A percentile compares a stretch with the other conserved stretches of the same genome.
Evolutionary conservation across 2,888 invertebrate genomes (phyloP).

Genomic region (Cantharis rustica): DNA sequence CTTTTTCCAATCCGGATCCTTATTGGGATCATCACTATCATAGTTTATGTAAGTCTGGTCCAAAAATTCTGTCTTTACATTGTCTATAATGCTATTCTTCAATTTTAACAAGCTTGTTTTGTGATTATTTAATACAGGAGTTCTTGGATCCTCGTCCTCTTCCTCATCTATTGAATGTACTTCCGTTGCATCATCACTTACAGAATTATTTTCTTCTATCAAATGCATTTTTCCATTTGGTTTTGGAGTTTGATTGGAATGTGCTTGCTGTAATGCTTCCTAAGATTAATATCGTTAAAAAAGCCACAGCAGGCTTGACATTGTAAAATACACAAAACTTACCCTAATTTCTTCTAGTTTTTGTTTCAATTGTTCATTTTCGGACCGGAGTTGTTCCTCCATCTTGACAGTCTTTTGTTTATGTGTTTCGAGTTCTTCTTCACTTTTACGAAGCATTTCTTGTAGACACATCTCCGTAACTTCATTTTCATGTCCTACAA

Average conservation of each 20-base stretch:
- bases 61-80: neutral
- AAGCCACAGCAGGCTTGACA: neutral
- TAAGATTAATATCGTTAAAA: neutral
- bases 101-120: neutral
- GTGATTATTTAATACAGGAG: neutral
- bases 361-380: constrained; percentile 15
- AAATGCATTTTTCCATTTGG: neutral
- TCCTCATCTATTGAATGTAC: neutral
- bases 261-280: neutral
- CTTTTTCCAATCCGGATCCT: constrained; percentile 73
- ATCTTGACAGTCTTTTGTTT: constrained; percentile 58
- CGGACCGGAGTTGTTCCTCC: constrained; percentile 56
- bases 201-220: neutral
- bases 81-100: neutral
- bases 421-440: constrained; percentile 45
- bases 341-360: constrained; percentile 30
- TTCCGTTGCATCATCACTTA: neutral
- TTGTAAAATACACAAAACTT: neutral
- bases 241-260: neutral
- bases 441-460: constrained; percentile 30
- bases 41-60: neutral
- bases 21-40: constrained; percentile 50
- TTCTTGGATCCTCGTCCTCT: neutral
- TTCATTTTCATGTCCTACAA: neutral
- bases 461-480: neutral